These are phyloP conservation scores for Botia almorhae DNA, from an alignment of 2,797 vertebrate species.

Conservation along the genomic window DNA sequence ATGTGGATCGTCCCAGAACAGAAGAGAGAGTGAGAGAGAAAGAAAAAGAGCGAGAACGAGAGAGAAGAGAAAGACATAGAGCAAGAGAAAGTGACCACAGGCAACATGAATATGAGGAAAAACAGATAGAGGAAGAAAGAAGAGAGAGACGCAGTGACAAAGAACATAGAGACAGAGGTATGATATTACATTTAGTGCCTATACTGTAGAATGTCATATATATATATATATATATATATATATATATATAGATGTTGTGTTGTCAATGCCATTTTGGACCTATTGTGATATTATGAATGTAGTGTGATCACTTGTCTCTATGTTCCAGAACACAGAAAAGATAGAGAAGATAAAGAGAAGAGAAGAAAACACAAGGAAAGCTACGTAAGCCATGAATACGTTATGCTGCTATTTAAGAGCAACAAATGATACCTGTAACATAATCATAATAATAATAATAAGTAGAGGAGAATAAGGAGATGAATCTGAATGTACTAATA, in stretches of 20 bases:
- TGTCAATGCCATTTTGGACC: background rate
- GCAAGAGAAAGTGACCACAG: conserved; percentile 58
- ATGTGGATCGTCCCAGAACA: conserved; percentile 6
- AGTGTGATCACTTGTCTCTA: conserved; percentile 23
- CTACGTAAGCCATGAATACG: conserved; percentile 61
- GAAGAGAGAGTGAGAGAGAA: conserved; percentile 37
- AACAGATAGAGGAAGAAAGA: conserved; percentile 63
- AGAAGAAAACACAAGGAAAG: conserved; percentile 71
- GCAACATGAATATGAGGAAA: conserved; percentile 62
- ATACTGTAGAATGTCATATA: background rate
- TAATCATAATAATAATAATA: background rate
- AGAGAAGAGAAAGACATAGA: conserved; percentile 48
- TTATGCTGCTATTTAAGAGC: background rate
- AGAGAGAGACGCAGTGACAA: conserved; percentile 65
- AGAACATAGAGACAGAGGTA: conserved; percentile 70
- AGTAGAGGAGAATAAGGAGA: too few relatives aligned
- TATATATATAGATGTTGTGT: background rate
- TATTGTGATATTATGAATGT: background rate
- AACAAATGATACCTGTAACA: background rate
- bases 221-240: background rate
- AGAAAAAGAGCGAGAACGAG: conserved; percentile 40
- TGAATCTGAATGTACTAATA: background rate
- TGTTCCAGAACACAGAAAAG: conserved; percentile 68
- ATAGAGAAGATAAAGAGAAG: conserved; percentile 73
- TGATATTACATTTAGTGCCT: background rate